Conservation (phyloP, 2,113 vertebrate genomes). For the Tragelaphus scriptus region DNA sequence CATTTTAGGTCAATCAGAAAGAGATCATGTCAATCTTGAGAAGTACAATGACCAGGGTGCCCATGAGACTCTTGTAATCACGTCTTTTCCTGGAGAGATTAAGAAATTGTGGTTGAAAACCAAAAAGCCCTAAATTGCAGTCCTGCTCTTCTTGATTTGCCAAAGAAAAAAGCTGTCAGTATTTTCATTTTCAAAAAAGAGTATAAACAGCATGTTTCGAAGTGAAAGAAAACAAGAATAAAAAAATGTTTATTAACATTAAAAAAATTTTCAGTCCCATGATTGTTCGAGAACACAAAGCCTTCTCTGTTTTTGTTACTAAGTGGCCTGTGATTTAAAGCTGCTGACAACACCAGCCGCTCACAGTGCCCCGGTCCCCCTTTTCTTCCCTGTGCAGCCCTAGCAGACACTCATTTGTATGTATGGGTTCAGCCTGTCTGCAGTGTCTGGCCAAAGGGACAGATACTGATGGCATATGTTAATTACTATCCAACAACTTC, state of each 20-base stretch:
- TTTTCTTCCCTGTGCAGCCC: conserved; percentile 77
- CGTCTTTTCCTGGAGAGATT: background rate
- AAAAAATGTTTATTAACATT: conserved; percentile 75
- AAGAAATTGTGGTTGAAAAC: background rate
- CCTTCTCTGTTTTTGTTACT: conserved; percentile 81
- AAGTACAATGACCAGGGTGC: background rate
- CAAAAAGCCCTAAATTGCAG: background rate
- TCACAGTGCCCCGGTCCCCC: conserved; percentile 85
- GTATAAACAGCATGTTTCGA: background rate
- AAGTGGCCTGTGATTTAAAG: conserved; percentile 90
- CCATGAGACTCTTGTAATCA: rapidly evolving
- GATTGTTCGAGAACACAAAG: conserved; percentile 83
- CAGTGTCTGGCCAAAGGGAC: conserved; percentile 77
- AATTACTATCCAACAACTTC: conserved; percentile 79
- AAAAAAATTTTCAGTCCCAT: conserved; percentile 63
- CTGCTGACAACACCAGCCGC: conserved; percentile 89
- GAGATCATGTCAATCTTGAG: background rate
- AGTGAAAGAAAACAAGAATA: conserved; percentile 46
- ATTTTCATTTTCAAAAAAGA: background rate
- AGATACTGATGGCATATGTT: conserved; percentile 83
- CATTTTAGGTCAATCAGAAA: background rate
- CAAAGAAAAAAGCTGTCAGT: background rate
- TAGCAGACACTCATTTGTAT: conserved; percentile 88
- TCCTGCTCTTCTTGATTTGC: background rate
- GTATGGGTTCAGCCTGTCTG: conserved; percentile 85